A percentile compares a stretch with the other conserved stretches of the same genome.
Evolutionary conservation across 2,113 vertebrate genomes (phyloP).

Genomic region (Laticauda laticaudata): DNA sequence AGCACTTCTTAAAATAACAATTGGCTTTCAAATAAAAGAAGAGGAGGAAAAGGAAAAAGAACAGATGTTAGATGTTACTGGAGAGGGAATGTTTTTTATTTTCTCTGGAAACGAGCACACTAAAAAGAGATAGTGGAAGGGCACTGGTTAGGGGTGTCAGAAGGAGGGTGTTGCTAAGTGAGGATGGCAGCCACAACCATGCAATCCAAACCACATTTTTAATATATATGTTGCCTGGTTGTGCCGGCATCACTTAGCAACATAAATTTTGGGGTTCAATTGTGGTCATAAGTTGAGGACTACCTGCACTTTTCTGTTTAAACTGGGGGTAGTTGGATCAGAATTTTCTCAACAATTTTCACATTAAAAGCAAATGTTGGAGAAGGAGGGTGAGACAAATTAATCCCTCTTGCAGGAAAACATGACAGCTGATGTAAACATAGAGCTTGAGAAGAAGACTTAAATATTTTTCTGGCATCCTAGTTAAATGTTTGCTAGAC

Average conservation of each 20-base stretch:
- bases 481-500: too few species aligned
- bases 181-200: neutral
- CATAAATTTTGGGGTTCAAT: too few species aligned
- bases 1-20: constrained; percentile 12
- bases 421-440: too few species aligned
- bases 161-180: neutral
- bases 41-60: neutral
- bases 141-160: neutral
- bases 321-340: too few species aligned
- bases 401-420: too few species aligned
- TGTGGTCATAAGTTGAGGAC: too few species aligned
- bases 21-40: neutral
- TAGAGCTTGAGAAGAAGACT: too few species aligned
- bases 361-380: too few species aligned
- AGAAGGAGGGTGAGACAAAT: too few species aligned
- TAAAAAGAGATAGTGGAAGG: neutral
- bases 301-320: too few species aligned
- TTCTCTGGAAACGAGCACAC: neutral
- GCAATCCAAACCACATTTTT: neutral
- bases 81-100: neutral
- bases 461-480: too few species aligned
- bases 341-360: too few species aligned
- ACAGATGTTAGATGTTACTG: neutral
- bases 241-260: neutral
- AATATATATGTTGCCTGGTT: neutral